A percentile compares a stretch with the other conserved stretches of the same genome.
phyloP scores from a whole-genome alignment of 2,113 vertebrate genomes.

The Chaetops frenatus region DNA sequence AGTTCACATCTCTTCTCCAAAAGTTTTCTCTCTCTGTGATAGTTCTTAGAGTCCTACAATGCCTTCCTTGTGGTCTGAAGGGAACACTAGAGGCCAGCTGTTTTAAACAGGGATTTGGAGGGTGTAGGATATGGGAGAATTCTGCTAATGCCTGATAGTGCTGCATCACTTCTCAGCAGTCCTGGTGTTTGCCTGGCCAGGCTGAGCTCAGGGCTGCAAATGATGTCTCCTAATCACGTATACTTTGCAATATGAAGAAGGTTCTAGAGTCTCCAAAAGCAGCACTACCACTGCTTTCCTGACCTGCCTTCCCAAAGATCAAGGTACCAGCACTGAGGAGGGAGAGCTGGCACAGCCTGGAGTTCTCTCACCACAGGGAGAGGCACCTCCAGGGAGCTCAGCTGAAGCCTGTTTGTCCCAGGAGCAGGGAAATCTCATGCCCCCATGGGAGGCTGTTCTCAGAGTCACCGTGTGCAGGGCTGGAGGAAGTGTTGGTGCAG shows the following conservation, averaged over 20 bases:
- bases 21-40: neutral
- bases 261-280: neutral
- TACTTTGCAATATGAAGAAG: neutral
- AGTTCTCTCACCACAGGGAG: neutral
- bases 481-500: neutral
- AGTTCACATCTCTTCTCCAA: neutral
- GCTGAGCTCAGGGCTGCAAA: neutral
- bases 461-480: neutral
- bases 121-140: neutral
- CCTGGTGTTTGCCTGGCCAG: neutral
- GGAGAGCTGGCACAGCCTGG: neutral
- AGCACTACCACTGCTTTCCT: neutral
- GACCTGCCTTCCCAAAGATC: neutral
- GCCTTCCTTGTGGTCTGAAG: neutral
- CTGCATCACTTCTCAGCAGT: neutral
- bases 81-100: neutral
- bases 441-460: neutral
- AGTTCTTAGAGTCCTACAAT: neutral
- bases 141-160: neutral
- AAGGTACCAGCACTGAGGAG: rapidly evolving
- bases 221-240: neutral
- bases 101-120: neutral
- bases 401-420: neutral
- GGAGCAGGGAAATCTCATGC: neutral
- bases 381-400: neutral